These are phyloP conservation scores for Mesaphorura yosii DNA, from an alignment of 1,140 invertebrate species.

Conservation along the genomic window DNA sequence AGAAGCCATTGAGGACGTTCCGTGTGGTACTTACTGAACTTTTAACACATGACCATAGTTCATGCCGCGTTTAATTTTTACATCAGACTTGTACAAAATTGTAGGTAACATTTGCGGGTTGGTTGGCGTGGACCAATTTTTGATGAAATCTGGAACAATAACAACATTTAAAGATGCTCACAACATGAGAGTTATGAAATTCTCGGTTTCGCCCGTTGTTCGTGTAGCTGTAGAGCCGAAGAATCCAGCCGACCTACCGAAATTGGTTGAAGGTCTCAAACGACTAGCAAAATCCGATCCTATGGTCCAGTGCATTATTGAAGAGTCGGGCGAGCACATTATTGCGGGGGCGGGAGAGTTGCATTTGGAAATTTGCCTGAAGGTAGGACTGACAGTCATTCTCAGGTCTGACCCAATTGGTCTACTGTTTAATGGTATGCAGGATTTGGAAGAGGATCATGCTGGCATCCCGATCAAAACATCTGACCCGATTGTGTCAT, in stretches of 20 bases:
- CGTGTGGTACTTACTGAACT: too few relatives aligned
- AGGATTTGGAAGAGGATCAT: constrained; percentile 59
- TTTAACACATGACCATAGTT: too few relatives aligned
- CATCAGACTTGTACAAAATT: background rate
- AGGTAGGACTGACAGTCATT: too few relatives aligned
- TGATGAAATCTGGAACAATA: constrained; percentile 99
- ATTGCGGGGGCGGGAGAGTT: constrained; percentile 54
- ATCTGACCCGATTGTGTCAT: background rate
- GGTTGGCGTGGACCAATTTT: constrained; percentile 98
- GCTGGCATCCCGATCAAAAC: constrained; percentile 54
- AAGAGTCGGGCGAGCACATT: constrained; percentile 59
- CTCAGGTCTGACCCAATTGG: too few relatives aligned
- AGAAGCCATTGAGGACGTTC: constrained; percentile 98
- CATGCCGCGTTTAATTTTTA: too few relatives aligned
- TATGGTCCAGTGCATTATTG: constrained; percentile 55
- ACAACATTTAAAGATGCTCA: constrained; percentile 99
- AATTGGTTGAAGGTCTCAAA: constrained; percentile 44
- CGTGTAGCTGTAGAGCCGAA: constrained; percentile 57
- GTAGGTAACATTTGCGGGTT: constrained; percentile 95
- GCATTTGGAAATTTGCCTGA: constrained; percentile 57
- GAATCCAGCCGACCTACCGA: constrained; percentile 54
- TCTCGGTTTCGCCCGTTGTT: constrained; percentile 51
- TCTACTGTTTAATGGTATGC: too few relatives aligned
- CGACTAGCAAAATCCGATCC: constrained; percentile 57
- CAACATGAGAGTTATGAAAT: constrained; percentile 98